Percentiles rank a stretch among this genome's conserved stretches.
phyloP scores from a whole-genome alignment of 1,140 invertebrate genomes.

The Trypoxylus dichotomus region DNA sequence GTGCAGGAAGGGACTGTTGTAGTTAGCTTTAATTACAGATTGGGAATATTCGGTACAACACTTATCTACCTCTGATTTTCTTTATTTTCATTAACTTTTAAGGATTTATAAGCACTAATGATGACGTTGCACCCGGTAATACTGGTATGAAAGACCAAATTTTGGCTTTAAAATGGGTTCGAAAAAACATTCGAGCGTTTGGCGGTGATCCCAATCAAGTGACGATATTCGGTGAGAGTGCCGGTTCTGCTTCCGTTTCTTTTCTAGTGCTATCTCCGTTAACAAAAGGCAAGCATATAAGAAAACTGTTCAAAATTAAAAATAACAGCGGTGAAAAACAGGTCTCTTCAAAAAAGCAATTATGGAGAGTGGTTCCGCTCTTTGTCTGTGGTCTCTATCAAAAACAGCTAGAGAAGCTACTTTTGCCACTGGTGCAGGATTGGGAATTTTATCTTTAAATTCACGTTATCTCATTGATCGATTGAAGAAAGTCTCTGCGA shows the following conservation, averaged over 20 bases:
- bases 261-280: background rate
- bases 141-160: too few relatives aligned
- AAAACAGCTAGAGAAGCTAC: background rate
- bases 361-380: background rate
- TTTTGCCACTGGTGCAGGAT: background rate
- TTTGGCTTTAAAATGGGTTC: conserved; percentile 58
- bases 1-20: conserved; percentile 67
- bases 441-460: background rate
- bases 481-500: background rate
- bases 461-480: background rate
- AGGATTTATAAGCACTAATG: conserved; percentile 52
- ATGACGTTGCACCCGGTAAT: too few relatives aligned
- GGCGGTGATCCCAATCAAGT: conserved; percentile 52
- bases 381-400: background rate
- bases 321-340: background rate
- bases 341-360: background rate
- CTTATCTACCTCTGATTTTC: too few relatives aligned
- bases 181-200: conserved; percentile 51
- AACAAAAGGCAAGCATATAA: background rate
- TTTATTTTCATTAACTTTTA: background rate
- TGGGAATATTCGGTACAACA: conserved; percentile 68
- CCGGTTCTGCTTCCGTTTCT: conserved; percentile 51
- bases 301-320: too few relatives aligned
- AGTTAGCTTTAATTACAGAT: conserved; percentile 71
- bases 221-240: conserved; percentile 52